Base-by-base conservation (phyloP, 2,888 invertebrate genomes). In the Tetanocera ferruginea region DNA sequence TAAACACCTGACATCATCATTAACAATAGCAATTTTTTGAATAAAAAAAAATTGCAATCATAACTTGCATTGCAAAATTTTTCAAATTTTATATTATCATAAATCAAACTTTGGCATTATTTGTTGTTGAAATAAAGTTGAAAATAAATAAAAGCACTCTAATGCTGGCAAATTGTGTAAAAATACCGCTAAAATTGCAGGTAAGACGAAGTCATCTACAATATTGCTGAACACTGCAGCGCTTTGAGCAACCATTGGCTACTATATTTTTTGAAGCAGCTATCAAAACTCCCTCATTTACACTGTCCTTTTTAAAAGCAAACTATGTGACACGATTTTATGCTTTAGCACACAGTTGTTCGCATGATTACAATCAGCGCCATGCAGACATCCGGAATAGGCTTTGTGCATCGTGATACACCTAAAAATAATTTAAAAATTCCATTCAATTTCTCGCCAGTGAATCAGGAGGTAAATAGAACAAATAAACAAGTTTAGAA, bases 371-470 rank as follows among this genome's bases (percentile, higher is more conserved):
- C 85, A 67, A 87, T 84, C 14, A 85, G 88, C 70, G 84, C 85
- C 75, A 81, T 82, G 28, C 85, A 84, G 76, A 84, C 85, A 51
- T 89, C 89, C 77, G 89, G 95, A 85, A 92, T 92, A 84, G 89
- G 95, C 69, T 95, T 94, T 86, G 94, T 95, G 84, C 98, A 98
- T 89, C 93, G 98, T 83, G 98, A 98, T 87, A 92, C 94, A 0
- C 94, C 95, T 23, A 94, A 97, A 85, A 97, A 98, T 89, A 98
- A 98, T 90, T 93, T 95, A 6, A 94, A 93, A 85, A 94, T 94
- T 81, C 93, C 94, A 9, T 99, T 99, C 90, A 96, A 97, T 88
- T 99, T 99, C 88, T 94, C 94, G 17, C 90, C 92, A n/a, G 95
- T 95, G 85, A 98, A 98, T 89, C 90, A 94, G 88, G 96, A 96